Percentiles rank a stretch among this genome's conserved stretches.
Evolutionary conservation across 2,113 vertebrate genomes (phyloP).

Genomic region (Isichthys henryi): DNA sequence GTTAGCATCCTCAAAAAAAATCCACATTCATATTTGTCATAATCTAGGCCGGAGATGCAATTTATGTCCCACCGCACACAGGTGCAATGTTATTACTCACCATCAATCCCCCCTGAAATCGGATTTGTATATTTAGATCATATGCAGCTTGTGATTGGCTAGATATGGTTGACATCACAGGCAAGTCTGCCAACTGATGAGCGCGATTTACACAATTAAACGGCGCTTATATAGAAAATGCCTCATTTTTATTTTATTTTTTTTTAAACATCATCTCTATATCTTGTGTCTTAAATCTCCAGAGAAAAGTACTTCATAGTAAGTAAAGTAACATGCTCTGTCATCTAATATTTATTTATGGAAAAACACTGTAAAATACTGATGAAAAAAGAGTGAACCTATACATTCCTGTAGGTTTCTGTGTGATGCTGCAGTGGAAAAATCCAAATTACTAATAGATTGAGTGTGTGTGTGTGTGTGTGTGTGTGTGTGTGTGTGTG

Average conservation of each 20-base stretch:
- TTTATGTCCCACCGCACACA: constrained; percentile 3
- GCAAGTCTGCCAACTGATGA: not conserved
- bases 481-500: not conserved
- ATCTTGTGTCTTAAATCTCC: not conserved
- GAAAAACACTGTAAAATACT: not conserved
- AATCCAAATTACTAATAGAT: not conserved
- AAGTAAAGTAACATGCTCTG: not conserved
- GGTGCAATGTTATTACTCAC: constrained; percentile 3
- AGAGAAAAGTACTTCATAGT: not conserved
- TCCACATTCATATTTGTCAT: constrained; percentile 9
- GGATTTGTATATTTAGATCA: constrained; percentile 6
- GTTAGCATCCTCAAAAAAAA: not conserved
- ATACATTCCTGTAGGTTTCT: not conserved
- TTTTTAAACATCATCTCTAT: not conserved
- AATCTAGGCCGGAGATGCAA: constrained; percentile 7
- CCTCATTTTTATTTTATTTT: not conserved
- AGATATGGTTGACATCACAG: not conserved
- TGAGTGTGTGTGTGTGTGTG: not conserved
- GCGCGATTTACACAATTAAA: not conserved
- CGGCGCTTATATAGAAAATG: not conserved
- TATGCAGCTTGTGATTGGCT: not conserved
- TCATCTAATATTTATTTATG: not conserved
- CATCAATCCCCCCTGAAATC: constrained; percentile 2
- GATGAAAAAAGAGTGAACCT: not conserved
- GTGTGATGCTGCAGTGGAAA: not conserved